Evolutionary conservation across 2,797 vertebrate genomes (phyloP).

Genomic region (Danio kyathit): DNA sequence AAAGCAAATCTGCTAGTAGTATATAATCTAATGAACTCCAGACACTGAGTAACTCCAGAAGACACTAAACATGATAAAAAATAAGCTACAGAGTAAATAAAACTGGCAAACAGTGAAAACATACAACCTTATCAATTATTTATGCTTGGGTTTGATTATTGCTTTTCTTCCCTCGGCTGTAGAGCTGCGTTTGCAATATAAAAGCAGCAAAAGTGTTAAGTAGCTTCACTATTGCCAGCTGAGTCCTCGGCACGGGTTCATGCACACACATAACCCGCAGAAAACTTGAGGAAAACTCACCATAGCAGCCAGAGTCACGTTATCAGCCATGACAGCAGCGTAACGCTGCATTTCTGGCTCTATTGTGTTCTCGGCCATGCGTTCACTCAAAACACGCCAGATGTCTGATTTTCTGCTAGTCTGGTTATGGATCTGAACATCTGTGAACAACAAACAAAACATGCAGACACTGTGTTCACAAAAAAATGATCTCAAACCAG

Average conservation of each 20-base stretch:
- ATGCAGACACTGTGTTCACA: neutral
- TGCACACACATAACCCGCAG: neutral
- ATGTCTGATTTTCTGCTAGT: constrained; percentile 2
- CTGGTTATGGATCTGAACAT: neutral
- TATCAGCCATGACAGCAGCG: neutral
- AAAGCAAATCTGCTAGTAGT: neutral
- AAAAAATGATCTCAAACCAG: neutral
- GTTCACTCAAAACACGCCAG: neutral
- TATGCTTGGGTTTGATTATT: constrained; percentile 5
- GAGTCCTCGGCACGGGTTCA: neutral
- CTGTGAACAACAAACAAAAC: constrained; percentile 13
- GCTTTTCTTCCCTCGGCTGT: neutral
- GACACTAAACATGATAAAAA: neutral
- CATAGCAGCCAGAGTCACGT: neutral
- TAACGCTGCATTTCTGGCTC: neutral
- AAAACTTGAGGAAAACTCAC: neutral
- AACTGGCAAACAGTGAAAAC: constrained; percentile 8
- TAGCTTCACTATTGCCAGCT: neutral
- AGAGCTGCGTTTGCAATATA: neutral
- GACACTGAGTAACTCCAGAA: neutral
- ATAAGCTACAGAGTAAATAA: constrained; percentile 9
- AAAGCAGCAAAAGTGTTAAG: neutral
- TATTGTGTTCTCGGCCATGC: neutral
- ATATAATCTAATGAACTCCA: neutral
- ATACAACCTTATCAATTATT: neutral